phyloP scores from a whole-genome alignment of 2,797 vertebrate genomes.

The Glyptemys insculpta region DNA sequence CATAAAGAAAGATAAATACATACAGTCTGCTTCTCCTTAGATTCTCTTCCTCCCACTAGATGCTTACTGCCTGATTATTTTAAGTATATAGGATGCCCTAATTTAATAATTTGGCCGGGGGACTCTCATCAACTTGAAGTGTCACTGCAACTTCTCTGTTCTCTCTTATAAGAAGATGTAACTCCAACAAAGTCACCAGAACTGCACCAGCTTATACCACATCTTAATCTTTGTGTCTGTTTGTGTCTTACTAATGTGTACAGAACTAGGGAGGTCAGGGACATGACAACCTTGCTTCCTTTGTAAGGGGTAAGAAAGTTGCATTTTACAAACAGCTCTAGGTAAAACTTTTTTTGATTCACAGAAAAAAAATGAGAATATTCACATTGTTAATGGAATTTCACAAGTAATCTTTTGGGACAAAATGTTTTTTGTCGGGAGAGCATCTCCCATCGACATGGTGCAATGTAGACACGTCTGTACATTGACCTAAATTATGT shows the following conservation, averaged over 20 bases:
- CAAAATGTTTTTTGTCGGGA: too few relatives aligned
- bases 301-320: not conserved
- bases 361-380: too few relatives aligned
- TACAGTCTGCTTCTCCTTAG: not conserved
- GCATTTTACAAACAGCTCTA: too few relatives aligned
- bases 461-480: too few relatives aligned
- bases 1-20: not conserved
- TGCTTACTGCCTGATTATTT: not conserved
- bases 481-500: too few relatives aligned
- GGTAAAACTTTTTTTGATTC: too few relatives aligned
- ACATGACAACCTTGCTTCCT: not conserved
- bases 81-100: not conserved
- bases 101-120: not conserved
- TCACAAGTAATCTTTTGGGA: too few relatives aligned
- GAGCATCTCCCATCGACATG: too few relatives aligned
- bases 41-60: not conserved
- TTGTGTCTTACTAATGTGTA: not conserved
- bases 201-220: not conserved
- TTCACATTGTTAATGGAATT: too few relatives aligned
- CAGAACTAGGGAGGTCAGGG: rapidly evolving
- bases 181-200: not conserved
- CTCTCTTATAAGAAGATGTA: not conserved
- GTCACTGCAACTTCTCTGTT: not conserved
- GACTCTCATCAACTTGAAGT: not conserved
- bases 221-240: too few relatives aligned